Base-by-base conservation (phyloP, 2,797 vertebrate species). In the Mallotus villosus region DNA sequence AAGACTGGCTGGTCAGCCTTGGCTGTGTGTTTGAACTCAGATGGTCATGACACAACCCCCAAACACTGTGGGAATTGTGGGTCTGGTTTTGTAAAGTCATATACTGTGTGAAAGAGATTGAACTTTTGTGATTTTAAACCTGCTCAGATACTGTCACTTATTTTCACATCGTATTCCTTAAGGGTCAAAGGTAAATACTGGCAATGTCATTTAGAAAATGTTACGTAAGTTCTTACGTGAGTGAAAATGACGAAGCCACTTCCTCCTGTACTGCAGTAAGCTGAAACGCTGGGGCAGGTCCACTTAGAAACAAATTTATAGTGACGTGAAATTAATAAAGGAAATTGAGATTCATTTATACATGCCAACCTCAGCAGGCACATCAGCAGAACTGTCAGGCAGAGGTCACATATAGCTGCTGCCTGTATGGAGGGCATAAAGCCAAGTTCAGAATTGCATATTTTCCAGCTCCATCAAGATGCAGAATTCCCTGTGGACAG, bases 271-370 rank as follows among this genome's bases (percentile, higher is more conserved):
- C 68, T 64, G 78, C 58, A 66, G 76, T 27, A 24, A 74, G 76
- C 83, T 68, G 17, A 82, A 78, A 76, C 63, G 77, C 71, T 72
- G 66, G 29, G 65, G 65, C 75, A 78, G 59, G 67, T 79, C 67
- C 81, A 78, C 79, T 87, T 77, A 83, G 79, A 81, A 74, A 88
- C 83, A 92, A 90, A 91, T 90, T 85, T 86, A 84, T 83, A 85
- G 81, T 88, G 91, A 89, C 86, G 80, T 84, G 85, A 94, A 94
- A 95, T 95, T 93, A 95, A 94, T 93, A 93, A 92, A 87, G 92
- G 90, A 94, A 95, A 94, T 89, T 92, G 92, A 90, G 89, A 94
- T 91, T 94, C 85, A 92, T 93, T 94, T 94, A 89, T 92, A 92
- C 85, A 82, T 80, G 88, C 78, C 81, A 87, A 74, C 80, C 81